Evolutionary conservation across 2,113 vertebrate species (phyloP), one percentile per base, ranked within the genome.

Genomic region (Platysternon megacephalum): DNA sequence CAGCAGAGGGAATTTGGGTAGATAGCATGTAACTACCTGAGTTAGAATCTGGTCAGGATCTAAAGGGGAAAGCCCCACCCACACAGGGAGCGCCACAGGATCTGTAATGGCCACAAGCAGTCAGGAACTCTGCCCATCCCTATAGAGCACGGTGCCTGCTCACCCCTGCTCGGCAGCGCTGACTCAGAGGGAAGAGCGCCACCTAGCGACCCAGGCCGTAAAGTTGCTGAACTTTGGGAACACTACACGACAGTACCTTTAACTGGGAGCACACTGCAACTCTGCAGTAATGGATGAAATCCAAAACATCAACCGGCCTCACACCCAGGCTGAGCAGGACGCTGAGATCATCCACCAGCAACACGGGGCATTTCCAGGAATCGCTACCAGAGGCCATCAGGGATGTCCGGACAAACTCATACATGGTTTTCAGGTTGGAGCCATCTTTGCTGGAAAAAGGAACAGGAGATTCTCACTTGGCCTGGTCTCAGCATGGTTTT

Each of bases 261-360:
- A 99, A 95, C 93, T 98, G 96, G 14, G 93, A 97, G 98, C 99
- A 99, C 93, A 99, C 96, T 0, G 82, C 28, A 5, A 97, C 98
- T n/a, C 98, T 96, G 98, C 99, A 99, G 98, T 99, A 99, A 94
- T 99, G 99, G 85, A 99, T 95, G 95, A 99, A 99, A 97, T 99
- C 99, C 96, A 99, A 95, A 91, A 99, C 95, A 0, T 98, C 98
- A 52, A 98, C 97, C 0, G 97, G 96, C 0, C 95, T 56, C 42
- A 98, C 86, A 0, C 99, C 99, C 92, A 99, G 98, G 96, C 99
- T 99, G 85, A 99, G 97, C 93, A 99, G 98, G 72, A 99, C 97
- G 0, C 99, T 98, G 28, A 99, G 93, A 93, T 99, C 98, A 0
- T 99, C 99, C 92, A 99, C 97, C 79, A 99, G 97, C 95, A 99